Evolutionary conservation across 2,888 invertebrate genomes (phyloP).

Genomic region (Noctuana brunneofusca): DNA sequence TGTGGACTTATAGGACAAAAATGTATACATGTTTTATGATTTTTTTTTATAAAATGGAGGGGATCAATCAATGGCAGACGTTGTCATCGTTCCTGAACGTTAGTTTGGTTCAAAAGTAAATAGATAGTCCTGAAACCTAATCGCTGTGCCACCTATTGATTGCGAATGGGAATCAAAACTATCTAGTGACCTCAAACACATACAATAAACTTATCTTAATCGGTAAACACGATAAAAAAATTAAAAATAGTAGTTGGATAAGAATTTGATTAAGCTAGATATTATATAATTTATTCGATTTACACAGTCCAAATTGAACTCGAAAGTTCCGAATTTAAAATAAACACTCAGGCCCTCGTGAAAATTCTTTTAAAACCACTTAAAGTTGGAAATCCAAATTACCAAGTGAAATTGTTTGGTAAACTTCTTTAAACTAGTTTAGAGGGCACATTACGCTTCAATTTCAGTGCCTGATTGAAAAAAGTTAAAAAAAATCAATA

Average conservation of each 20-base stretch:
- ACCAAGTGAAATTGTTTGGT: constrained; percentile 34
- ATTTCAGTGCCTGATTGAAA: constrained; percentile 25
- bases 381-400: constrained; percentile 33
- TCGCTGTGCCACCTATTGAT: too few relatives aligned
- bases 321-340: constrained; percentile 25
- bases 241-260: constrained; percentile 13
- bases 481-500: constrained; percentile 45
- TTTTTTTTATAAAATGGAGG: too few relatives aligned
- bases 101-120: too few relatives aligned
- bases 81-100: too few relatives aligned
- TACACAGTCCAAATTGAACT: constrained; percentile 13
- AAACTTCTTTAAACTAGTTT: constrained; percentile 33
- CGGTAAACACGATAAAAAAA: too few relatives aligned
- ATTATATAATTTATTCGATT: constrained; percentile 28
- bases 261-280: constrained; percentile 11
- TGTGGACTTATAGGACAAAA: neutral
- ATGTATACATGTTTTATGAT: neutral
- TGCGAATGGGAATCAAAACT: too few relatives aligned
- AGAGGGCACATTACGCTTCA: constrained; percentile 23
- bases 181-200: too few relatives aligned
- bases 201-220: too few relatives aligned
- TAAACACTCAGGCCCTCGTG: constrained; percentile 27
- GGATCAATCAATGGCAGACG: too few relatives aligned
- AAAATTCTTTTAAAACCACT: constrained; percentile 34
- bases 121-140: too few relatives aligned